Percentiles rank a stretch among this genome's conserved stretches.
Evolutionary conservation across 2,888 invertebrate species (phyloP).

Genomic region (Platycnemis pennipes): DNA sequence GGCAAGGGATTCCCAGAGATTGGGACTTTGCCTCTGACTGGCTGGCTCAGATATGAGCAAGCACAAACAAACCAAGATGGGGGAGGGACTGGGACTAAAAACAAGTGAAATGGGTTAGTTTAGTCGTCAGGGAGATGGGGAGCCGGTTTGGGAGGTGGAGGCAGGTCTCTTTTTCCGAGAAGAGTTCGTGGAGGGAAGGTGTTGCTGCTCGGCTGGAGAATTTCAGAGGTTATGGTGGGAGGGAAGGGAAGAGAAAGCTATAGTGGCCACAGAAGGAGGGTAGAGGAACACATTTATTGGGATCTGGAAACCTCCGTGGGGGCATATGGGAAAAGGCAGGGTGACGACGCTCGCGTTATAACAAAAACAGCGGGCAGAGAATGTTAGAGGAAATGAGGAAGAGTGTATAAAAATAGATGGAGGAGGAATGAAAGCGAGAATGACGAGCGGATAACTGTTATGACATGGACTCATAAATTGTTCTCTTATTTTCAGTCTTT

Average conservation of each 20-base stretch:
- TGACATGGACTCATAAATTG: too few relatives aligned
- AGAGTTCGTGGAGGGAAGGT: not conserved
- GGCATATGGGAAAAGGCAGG: not conserved
- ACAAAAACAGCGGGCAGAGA: not conserved
- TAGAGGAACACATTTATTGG: not conserved
- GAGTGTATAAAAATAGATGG: too few relatives aligned
- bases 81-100: slow-evolving; percentile 15
- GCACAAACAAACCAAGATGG: slow-evolving; percentile 42
- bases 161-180: too few relatives aligned
- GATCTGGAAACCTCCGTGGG: not conserved
- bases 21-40: slow-evolving; percentile 31
- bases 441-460: too few relatives aligned
- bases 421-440: too few relatives aligned
- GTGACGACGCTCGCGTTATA: not conserved
- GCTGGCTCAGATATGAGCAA: slow-evolving; percentile 61
- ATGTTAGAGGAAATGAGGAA: not conserved
- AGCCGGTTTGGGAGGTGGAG: not conserved
- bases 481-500: too few relatives aligned
- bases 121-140: not conserved
- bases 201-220: not conserved
- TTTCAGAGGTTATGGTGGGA: not conserved
- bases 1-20: slow-evolving; percentile 43
- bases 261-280: not conserved
- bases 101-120: slow-evolving; percentile 58
- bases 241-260: not conserved